Evolutionary conservation across 2,797 vertebrate species (phyloP), one percentile per base, ranked within the genome.

Genomic region (Avahi laniger): DNA sequence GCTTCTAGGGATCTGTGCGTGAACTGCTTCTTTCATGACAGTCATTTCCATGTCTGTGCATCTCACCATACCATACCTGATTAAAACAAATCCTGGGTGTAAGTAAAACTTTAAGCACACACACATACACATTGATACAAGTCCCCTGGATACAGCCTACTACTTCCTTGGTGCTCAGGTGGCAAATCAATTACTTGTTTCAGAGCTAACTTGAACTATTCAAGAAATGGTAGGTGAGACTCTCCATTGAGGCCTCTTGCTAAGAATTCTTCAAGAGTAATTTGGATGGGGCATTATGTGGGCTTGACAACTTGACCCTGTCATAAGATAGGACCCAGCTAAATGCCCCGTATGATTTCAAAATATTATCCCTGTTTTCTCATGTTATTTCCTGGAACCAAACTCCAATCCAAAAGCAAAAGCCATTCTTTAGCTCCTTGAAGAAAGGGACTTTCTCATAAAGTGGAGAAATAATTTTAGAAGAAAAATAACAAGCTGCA

Each of bases 391-490:
- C 57, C 41, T 63, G 12, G 13, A 57, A 26, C 10, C n/a, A 41
- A 48, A 3, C 69, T 78, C 73, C 28, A 78, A 67, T 84, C 82
- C 43, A 46, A 81, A 93, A 70, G 41, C 67, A 20, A 43, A 76
- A 41, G 4, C 11, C 52, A 33, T 63, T 75, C 67, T 65, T 95
- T 57, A 17, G 14, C 20, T 54, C 43, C 33, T 67, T 78, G 50
- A 82, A 48, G 28, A 81, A 94, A 83, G 41, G 6, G 38, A 65
- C n/a, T 91, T 84, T 67, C 78, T 94, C 70, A 30, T 33, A 15
- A 52, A 75, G 43, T 57, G 80, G 38, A 67, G 59, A 91, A 81
- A 81, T 78, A 82, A 94, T 89, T 94, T 97, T 67, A 91, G 89
- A 94, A 89, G 50, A 81, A 81, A 93, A 92, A 52, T 90, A 91